These are phyloP conservation scores for Agrochola lychnidis DNA, from an alignment of 2,888 invertebrate genomes.

Conservation along the genomic window DNA sequence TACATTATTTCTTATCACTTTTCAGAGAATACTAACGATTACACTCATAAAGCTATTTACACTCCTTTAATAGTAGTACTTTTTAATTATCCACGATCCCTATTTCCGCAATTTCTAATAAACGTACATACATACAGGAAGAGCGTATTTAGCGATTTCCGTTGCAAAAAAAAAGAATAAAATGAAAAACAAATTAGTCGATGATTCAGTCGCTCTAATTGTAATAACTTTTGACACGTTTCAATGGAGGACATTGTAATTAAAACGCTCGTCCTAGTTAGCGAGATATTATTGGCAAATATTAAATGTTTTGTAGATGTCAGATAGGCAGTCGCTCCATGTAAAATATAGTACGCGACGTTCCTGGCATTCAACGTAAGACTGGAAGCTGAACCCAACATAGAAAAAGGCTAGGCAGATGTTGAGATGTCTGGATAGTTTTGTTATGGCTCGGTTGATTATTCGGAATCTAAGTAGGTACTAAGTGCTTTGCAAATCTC, in stretches of 20 bases:
- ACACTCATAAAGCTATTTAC: constrained; percentile 9
- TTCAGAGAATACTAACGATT: neutral
- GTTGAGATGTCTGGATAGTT: constrained; percentile 17
- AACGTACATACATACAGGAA: constrained; percentile 70
- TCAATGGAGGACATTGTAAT: constrained; percentile 73
- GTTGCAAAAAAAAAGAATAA: constrained; percentile 70
- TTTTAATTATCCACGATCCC: constrained; percentile 30
- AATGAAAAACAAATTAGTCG: constrained; percentile 69
- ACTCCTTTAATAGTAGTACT: constrained; percentile 13
- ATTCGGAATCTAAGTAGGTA: neutral
- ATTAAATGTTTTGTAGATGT: constrained; percentile 30
- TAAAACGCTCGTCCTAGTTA: constrained; percentile 60
- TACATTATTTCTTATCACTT: neutral
- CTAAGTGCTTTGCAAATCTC: no score
- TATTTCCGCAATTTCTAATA: constrained; percentile 61
- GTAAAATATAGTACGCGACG: neutral
- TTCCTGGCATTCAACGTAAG: neutral
- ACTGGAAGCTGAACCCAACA: neutral
- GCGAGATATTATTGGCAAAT: constrained; percentile 56
- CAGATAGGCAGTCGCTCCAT: neutral
- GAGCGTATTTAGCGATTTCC: constrained; percentile 76
- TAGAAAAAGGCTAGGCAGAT: neutral
- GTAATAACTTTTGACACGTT: constrained; percentile 69
- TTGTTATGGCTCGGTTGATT: constrained; percentile 4
- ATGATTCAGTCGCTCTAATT: constrained; percentile 68